Evolutionary conservation across 2,888 invertebrate genomes (phyloP).

Genomic region (Caenorhabditis zanzibari): DNA sequence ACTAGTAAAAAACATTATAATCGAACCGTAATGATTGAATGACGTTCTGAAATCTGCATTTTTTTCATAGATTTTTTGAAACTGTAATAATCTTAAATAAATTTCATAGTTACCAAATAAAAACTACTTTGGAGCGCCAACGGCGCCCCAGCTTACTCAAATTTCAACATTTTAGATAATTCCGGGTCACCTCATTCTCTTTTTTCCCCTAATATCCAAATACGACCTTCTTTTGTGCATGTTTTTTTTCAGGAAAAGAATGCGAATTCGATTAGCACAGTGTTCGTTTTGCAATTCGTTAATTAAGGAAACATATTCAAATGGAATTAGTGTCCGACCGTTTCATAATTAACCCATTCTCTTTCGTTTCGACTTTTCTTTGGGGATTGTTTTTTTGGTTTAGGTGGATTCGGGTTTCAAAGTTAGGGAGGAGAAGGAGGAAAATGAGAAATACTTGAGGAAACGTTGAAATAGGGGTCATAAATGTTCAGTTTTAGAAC

Average conservation of each 20-base stretch:
- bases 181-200: conserved; percentile 18
- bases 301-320: conserved; percentile 48
- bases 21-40: too few species aligned
- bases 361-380: conserved; percentile 14
- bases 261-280: conserved; percentile 52
- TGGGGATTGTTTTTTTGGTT: not conserved
- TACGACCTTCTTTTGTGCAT: conserved; percentile 24
- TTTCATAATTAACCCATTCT: conserved; percentile 52
- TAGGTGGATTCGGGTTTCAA: not conserved
- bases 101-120: too few species aligned
- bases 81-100: too few species aligned
- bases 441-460: not conserved
- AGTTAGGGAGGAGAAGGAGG: not conserved
- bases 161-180: not conserved
- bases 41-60: too few species aligned
- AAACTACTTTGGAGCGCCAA: too few species aligned
- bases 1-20: too few species aligned
- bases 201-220: conserved; percentile 1
- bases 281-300: conserved; percentile 28
- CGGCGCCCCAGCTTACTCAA: too few species aligned
- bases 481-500: too few species aligned
- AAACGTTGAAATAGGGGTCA: not conserved
- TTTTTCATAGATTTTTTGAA: too few species aligned
- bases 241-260: too few species aligned
- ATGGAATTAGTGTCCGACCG: conserved; percentile 45